Conservation (phyloP, 2,797 vertebrate genomes). For the Pantherophis vulpinus region DNA sequence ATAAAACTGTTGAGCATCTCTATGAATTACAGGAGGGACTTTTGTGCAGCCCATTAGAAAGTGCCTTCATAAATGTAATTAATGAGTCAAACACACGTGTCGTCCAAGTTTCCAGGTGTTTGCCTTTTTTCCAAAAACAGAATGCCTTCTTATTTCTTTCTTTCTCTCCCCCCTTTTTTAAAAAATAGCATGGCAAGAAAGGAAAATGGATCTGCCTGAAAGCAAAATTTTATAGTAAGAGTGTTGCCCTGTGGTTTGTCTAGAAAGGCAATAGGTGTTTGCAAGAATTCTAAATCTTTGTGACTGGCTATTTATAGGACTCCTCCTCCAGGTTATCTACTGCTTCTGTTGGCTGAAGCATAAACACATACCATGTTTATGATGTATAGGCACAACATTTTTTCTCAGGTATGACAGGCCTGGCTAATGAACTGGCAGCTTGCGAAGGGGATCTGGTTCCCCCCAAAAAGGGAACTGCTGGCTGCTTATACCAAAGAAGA, state of each 20-base stretch:
- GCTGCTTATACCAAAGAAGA: not conserved
- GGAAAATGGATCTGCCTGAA: not conserved
- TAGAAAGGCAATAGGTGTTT: not conserved
- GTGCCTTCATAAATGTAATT: conserved; percentile 33
- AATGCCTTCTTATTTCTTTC: conserved; percentile 1
- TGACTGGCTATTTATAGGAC: conserved; percentile 1
- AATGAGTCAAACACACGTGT: conserved; percentile 16
- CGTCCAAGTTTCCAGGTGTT: conserved; percentile 34
- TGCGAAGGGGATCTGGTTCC: not conserved
- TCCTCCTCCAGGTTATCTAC: conserved; percentile 1
- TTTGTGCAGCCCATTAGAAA: conserved; percentile 35
- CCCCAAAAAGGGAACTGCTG: not conserved
- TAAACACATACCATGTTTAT: not conserved
- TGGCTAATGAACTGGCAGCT: conserved; percentile 11
- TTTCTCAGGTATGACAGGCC: conserved; percentile 28
- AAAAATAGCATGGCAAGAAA: not conserved
- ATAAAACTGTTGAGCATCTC: conserved; percentile 56
- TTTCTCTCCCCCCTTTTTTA: not conserved
- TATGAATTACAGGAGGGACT: conserved; percentile 43
- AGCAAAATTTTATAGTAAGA: not conserved
- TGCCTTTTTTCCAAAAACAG: not conserved
- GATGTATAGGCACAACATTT: not conserved
- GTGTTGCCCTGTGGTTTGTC: not conserved
- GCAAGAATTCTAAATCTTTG: not conserved
- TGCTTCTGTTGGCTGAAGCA: not conserved